phyloP scores from a whole-genome alignment of 2,888 invertebrate genomes.

The Trichopria drosophilae region DNA sequence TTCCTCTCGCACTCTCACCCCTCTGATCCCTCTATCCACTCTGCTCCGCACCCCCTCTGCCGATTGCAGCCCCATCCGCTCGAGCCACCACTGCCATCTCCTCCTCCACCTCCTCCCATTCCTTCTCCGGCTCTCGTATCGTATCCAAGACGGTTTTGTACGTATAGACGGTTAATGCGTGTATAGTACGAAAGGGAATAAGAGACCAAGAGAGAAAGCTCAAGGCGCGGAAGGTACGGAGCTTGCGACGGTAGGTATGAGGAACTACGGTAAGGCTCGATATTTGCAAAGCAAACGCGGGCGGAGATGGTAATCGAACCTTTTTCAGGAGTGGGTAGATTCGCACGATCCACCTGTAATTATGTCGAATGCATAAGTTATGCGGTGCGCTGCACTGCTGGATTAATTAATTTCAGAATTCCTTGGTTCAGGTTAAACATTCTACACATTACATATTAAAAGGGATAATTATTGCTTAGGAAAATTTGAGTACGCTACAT shows the following conservation, averaged over 20 bases:
- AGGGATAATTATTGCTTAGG: too few relatives aligned
- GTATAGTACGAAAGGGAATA: conserved; percentile 39
- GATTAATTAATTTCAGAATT: too few relatives aligned
- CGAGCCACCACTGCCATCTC: conserved; percentile 37
- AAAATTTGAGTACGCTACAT: too few relatives aligned
- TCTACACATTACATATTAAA: too few relatives aligned
- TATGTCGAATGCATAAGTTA: not conserved
- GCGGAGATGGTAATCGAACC: too few relatives aligned
- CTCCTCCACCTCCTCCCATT: conserved; percentile 37
- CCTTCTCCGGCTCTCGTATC: conserved; percentile 45
- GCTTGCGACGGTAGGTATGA: not conserved
- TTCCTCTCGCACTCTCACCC: conserved; percentile 22
- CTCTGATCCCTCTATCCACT: conserved; percentile 35
- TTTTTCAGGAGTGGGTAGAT: conserved; percentile 5
- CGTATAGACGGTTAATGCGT: conserved; percentile 45
- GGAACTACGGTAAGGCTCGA: conserved; percentile 24
- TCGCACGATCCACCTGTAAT: not conserved
- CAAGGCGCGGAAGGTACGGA: too few relatives aligned
- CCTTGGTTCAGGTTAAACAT: too few relatives aligned
- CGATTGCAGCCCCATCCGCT: conserved; percentile 44
- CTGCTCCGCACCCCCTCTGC: conserved; percentile 40
- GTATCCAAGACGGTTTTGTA: conserved; percentile 48
- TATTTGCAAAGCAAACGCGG: conserved; percentile 36
- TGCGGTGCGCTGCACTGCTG: too few relatives aligned
- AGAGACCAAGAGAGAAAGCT: conserved; percentile 32